These are phyloP conservation scores for Linepithema humile DNA, from an alignment of 1,140 invertebrate species.

Conservation along the genomic window DNA sequence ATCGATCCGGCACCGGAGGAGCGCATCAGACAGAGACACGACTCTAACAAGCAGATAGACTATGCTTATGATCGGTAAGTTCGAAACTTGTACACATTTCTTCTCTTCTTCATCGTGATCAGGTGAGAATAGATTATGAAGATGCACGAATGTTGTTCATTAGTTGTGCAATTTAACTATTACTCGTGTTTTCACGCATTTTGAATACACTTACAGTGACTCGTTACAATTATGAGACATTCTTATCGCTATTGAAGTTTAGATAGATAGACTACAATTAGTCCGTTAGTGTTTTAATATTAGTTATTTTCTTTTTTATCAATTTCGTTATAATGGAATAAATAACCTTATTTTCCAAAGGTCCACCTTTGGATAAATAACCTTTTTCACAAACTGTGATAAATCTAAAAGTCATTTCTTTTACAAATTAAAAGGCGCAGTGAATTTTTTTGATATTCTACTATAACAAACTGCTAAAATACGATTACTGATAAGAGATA, in stretches of 20 bases:
- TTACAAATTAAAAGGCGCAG: too few relatives aligned
- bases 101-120: neutral
- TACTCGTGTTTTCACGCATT: neutral
- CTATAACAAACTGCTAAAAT: too few relatives aligned
- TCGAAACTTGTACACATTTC: neutral
- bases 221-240: neutral
- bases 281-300: neutral
- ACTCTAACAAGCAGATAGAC: conserved; percentile 86
- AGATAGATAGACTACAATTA: neutral
- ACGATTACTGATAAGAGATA: too few relatives aligned
- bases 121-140: conserved; percentile 11
- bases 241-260: neutral
- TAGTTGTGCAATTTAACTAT: neutral
- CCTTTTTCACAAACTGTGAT: too few relatives aligned
- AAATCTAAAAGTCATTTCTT: too few relatives aligned
- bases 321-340: too few relatives aligned
- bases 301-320: neutral
- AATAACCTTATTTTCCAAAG: too few relatives aligned
- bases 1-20: conserved; percentile 95
- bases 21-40: conserved; percentile 89
- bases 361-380: too few relatives aligned
- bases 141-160: conserved; percentile 25
- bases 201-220: conserved; percentile 8
- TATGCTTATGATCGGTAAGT: conserved; percentile 92
- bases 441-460: too few relatives aligned